These are phyloP conservation scores for Belgica antarctica DNA, from an alignment of 2,888 invertebrate species.

Conservation along the genomic window DNA sequence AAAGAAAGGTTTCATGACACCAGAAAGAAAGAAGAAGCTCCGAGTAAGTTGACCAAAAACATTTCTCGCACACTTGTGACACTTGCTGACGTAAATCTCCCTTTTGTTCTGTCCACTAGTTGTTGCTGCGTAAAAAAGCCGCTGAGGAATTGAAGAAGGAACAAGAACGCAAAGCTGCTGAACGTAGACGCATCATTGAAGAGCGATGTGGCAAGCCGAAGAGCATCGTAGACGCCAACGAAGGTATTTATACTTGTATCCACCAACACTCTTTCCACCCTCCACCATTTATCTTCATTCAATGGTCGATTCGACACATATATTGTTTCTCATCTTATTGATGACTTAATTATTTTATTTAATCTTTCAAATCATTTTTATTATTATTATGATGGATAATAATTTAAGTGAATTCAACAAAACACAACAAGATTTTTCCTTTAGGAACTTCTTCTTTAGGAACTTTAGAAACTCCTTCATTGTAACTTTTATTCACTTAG, in stretches of 20 bases:
- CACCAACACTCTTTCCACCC: background rate
- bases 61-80: conserved; percentile 12
- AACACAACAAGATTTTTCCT: conserved; percentile 31
- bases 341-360: background rate
- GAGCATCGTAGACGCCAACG: conserved; percentile 86
- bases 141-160: conserved; percentile 99
- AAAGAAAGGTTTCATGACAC: conserved; percentile 99
- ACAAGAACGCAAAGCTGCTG: conserved; percentile 97
- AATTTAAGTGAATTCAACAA: background rate
- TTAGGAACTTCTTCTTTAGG: background rate
- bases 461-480: background rate
- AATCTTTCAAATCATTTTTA: no score
- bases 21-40: conserved; percentile 99
- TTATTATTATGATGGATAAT: no score
- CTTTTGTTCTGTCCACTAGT: conserved; percentile 58
- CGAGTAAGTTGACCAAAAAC: conserved; percentile 70
- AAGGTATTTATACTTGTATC: conserved; percentile 66
- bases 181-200: conserved; percentile 95
- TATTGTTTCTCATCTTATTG: background rate
- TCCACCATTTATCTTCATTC: background rate
- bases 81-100: conserved; percentile 44
- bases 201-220: conserved; percentile 92
- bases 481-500: background rate
- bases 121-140: conserved; percentile 99
- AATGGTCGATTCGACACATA: conserved; percentile 10